Percentiles rank a stretch among this genome's conserved stretches.
Conservation (phyloP, 1,140 invertebrate genomes). For the Akabosia matsudoensis region DNA sequence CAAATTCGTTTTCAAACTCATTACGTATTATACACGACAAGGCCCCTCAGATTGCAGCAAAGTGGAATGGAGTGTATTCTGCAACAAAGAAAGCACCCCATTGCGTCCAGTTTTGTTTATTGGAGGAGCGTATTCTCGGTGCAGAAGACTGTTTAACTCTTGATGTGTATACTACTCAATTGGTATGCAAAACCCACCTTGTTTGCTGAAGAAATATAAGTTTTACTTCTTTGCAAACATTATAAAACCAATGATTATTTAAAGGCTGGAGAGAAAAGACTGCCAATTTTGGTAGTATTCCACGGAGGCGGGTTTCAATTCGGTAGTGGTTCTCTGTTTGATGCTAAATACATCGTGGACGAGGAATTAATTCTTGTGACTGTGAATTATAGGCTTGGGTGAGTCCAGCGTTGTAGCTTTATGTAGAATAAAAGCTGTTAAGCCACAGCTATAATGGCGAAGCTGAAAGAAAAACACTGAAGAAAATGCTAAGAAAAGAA, state of each 20-base stretch:
- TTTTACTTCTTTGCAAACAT: not conserved
- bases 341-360: slow-evolving; percentile 39
- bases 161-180: slow-evolving; percentile 27
- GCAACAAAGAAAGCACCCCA: slow-evolving; percentile 26
- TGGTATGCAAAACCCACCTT: not conserved
- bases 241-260: not conserved
- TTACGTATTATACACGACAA: too few relatives aligned
- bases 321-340: not conserved
- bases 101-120: slow-evolving; percentile 28
- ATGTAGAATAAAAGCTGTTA: too few relatives aligned
- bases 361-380: slow-evolving; percentile 30
- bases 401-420: not conserved
- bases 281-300: slow-evolving; percentile 23
- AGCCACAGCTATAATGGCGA: too few relatives aligned
- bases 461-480: too few relatives aligned
- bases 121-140: not conserved
- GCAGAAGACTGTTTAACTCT: slow-evolving; percentile 37
- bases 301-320: slow-evolving; percentile 29
- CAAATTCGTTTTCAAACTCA: too few relatives aligned
- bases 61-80: slow-evolving; percentile 10
- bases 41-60: not conserved
- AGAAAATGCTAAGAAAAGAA: too few relatives aligned
- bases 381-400: slow-evolving; percentile 17
- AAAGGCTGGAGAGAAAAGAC: too few relatives aligned
- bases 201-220: not conserved